A percentile compares a stretch with the other conserved stretches of the same genome.
Conservation (phyloP, 1,140 invertebrate genomes). For the Rhizoglyphus robini region DNA sequence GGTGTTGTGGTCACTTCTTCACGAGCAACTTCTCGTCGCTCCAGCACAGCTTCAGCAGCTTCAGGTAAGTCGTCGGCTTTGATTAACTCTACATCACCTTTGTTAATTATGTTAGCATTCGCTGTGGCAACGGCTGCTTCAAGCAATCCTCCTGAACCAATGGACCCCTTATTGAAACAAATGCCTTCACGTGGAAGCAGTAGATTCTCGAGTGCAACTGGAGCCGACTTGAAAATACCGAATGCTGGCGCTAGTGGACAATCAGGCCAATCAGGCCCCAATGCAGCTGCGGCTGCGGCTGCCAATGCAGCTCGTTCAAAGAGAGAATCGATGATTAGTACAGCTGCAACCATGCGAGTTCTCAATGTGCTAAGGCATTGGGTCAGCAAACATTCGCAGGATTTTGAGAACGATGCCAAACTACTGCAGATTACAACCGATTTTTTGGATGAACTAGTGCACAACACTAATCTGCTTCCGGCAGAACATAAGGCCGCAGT, state of each 20-base stretch:
- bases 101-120: constrained; percentile 45
- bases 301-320: constrained; percentile 33
- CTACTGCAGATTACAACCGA: constrained; percentile 64
- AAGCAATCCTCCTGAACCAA: constrained; percentile 29
- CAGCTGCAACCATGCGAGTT: constrained; percentile 81
- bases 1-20: constrained; percentile 88
- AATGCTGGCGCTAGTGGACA: constrained; percentile 19
- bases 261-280: constrained; percentile 16
- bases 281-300: constrained; percentile 30
- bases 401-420: constrained; percentile 64
- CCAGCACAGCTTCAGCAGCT: constrained; percentile 73
- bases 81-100: background rate
- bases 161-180: background rate
- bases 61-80: constrained; percentile 32
- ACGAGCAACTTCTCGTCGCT: constrained; percentile 71
- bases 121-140: constrained; percentile 79
- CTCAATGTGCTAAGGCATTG: constrained; percentile 71
- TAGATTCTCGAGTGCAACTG: constrained; percentile 34
- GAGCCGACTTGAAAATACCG: constrained; percentile 33
- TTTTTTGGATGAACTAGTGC: constrained; percentile 75
- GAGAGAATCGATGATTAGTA: constrained; percentile 74
- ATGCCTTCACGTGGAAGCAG: constrained; percentile 27
- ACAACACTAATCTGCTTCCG: constrained; percentile 66
- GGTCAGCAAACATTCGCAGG: constrained; percentile 56
- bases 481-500: constrained; percentile 76